A percentile compares a stretch with the other conserved stretches of the same genome.
Evolutionary conservation across 2,888 invertebrate species (phyloP).

Genomic region (Aphrophora alni): DNA sequence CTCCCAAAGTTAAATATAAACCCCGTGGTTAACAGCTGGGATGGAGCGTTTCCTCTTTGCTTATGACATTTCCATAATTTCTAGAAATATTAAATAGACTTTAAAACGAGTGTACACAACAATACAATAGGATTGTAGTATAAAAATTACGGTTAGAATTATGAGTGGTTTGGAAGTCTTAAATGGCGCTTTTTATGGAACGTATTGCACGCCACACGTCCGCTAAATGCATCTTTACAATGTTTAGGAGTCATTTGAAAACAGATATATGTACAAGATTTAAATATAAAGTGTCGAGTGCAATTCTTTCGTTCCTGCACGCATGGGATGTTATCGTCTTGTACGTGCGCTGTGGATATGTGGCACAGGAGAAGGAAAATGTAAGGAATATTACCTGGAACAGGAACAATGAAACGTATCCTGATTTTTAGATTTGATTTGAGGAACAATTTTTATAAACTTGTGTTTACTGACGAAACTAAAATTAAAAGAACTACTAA

Average conservation of each 20-base stretch:
- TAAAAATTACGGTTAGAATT: not conserved
- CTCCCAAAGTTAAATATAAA: constrained; percentile 1
- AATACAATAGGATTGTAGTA: not conserved
- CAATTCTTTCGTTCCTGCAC: not conserved
- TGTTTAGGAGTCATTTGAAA: not conserved
- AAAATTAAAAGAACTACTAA: too few species aligned
- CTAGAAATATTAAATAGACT: constrained; percentile 2
- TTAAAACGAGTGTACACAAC: not conserved
- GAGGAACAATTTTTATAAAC: too few species aligned
- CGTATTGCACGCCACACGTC: too few species aligned
- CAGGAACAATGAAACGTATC: too few species aligned
- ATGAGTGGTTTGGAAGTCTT: not conserved
- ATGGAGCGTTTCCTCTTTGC: not conserved
- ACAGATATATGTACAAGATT: not conserved
- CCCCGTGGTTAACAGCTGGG: not conserved
- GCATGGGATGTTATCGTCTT: not conserved
- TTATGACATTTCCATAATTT: constrained; percentile 2
- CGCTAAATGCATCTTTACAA: not conserved
- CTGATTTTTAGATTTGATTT: too few species aligned
- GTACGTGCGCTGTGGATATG: not conserved
- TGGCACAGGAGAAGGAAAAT: not conserved
- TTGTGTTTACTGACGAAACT: too few species aligned
- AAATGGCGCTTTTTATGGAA: not conserved
- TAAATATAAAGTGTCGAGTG: not conserved
- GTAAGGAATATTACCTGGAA: too few species aligned